These are phyloP conservation scores for Netelia fuscicornis DNA, from an alignment of 2,888 invertebrate species.

Conservation along the genomic window DNA sequence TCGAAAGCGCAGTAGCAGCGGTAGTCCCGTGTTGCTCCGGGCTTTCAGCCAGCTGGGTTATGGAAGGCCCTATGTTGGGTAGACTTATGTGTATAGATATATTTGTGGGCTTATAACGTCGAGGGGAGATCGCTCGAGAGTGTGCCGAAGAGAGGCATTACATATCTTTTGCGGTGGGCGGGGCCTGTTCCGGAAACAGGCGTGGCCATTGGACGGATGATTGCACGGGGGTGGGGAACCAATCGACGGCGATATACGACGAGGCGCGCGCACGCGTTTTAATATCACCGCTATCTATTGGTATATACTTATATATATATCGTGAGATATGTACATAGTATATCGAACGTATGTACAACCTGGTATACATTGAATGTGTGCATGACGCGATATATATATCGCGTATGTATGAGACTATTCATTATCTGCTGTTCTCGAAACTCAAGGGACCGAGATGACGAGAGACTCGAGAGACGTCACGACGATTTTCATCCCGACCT, in stretches of 20 bases:
- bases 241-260: constrained; percentile 35
- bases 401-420: constrained; percentile 45
- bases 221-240: constrained; percentile 55
- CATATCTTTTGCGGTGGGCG: constrained; percentile 54
- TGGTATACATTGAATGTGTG: neutral
- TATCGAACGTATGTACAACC: neutral
- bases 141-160: constrained; percentile 41
- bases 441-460: neutral
- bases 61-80: constrained; percentile 24
- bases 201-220: constrained; percentile 33
- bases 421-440: constrained; percentile 49
- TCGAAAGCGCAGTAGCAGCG: constrained; percentile 16
- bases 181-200: constrained; percentile 40
- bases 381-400: neutral
- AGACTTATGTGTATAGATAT: neutral
- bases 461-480: neutral
- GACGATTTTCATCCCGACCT: neutral
- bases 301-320: neutral
- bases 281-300: neutral
- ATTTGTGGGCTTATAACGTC: neutral
- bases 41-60: constrained; percentile 30
- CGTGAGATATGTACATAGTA: neutral
- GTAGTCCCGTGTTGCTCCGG: constrained; percentile 28
- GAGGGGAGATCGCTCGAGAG: neutral
- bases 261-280: constrained; percentile 62